Conservation (phyloP, 2,797 vertebrate genomes). For the Chaetodon trifasciatus region DNA sequence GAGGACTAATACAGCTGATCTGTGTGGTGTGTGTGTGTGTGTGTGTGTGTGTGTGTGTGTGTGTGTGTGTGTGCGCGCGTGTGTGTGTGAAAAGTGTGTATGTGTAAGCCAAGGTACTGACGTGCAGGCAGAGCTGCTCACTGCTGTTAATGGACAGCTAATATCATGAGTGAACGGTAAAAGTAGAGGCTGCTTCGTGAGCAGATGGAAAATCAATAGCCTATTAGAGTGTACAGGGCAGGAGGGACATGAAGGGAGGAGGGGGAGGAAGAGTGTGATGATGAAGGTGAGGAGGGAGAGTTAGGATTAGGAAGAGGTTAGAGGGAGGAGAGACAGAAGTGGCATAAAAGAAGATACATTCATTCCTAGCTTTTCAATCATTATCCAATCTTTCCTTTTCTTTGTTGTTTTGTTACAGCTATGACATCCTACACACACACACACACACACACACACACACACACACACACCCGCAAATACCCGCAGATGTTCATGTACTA, state of each 20-base stretch:
- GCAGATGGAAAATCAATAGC: constrained; percentile 96
- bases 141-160: constrained; percentile 93
- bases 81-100: constrained; percentile 1
- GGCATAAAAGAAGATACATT: neutral
- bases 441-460: constrained; percentile 17
- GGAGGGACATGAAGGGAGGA: constrained; percentile 74
- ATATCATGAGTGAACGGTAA: constrained; percentile 93
- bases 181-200: constrained; percentile 88
- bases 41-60: constrained; percentile 42
- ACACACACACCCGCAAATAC: constrained; percentile 2
- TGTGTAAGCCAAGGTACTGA: constrained; percentile 79
- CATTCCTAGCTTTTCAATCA: neutral
- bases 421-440: neutral
- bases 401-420: neutral
- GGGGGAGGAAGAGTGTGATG: constrained; percentile 74
- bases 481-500: constrained; percentile 9
- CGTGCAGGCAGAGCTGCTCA: constrained; percentile 81
- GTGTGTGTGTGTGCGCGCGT: constrained; percentile 1
- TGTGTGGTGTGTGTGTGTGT: constrained; percentile 6
- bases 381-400: neutral
- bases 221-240: constrained; percentile 92
- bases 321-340: constrained; percentile 3
- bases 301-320: constrained; percentile 35
- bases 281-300: constrained; percentile 69
- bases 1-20: constrained; percentile 11